Evolutionary conservation across 2,797 vertebrate genomes (phyloP), one percentile per base, ranked within the genome.

Genomic region (Ciconia nigra): DNA sequence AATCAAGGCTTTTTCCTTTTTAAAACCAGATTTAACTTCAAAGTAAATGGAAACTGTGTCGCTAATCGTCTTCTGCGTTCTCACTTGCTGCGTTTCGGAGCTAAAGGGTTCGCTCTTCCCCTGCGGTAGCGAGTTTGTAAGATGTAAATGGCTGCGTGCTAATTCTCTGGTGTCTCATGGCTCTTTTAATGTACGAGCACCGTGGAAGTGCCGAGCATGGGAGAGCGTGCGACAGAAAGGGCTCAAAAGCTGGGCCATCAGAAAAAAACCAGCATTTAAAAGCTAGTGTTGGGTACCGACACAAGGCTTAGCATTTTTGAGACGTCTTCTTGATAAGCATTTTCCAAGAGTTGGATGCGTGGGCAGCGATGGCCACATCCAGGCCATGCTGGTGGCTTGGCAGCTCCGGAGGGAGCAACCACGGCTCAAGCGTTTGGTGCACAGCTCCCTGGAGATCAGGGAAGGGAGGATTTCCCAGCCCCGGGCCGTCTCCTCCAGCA

Each of bases 11-110:
- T 89, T 84, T 93, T 52, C n/a, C 15, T 67, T 54, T 62, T 69
- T 70, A 69, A 83, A 65, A 47, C 52, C 87, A 87, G 69, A 52
- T 94, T 89, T 83, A 61, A 89, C 88, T 95, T 92, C 91, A 85
- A 89, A 93, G 83, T 69, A 10, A 78, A 39, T 46, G 87, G 89
- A 44, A 73, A 70, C 13, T 5, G 42, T 21, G 13, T 73, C 2
- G 21, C 72, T 12, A 62, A 20, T 71, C 2, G 2, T 87, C 57
- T 31, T 4, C 24, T 29, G 76, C 8, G 11, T 26, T 58, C 79
- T 76, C 41, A 5, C 66, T 44, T 5, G 24, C 82, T 15, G 80
- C 33, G 4, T 39, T 33, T 24, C 49, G 1, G 1, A 80, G 59
- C 74, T 39, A 8, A 59, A 79, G 78, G 84, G 46, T 62, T 89